Evolutionary conservation across 2,113 vertebrate genomes (phyloP).

Genomic region (Oriolus oriolus): DNA sequence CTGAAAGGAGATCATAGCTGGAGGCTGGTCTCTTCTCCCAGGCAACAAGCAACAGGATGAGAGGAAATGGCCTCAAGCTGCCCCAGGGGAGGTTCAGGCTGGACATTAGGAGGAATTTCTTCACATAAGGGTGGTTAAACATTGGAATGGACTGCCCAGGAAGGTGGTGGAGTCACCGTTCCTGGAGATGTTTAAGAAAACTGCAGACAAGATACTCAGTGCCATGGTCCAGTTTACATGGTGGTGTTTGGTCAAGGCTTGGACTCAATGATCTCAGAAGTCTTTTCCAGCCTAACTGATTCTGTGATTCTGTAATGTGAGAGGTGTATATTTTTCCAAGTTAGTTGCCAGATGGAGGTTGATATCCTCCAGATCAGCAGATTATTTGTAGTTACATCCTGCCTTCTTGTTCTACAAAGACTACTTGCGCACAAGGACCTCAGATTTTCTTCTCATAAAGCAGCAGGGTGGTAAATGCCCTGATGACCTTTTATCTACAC

Average conservation of each 20-base stretch:
- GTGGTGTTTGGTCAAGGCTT: rapidly evolving
- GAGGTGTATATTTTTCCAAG: background rate
- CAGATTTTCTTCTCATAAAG: background rate
- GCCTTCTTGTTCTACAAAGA: background rate
- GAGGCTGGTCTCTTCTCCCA: background rate
- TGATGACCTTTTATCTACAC: background rate
- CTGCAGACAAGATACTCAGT: too few relatives aligned
- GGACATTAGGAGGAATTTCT: background rate
- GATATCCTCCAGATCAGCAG: background rate
- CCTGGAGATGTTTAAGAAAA: background rate
- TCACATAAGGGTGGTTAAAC: background rate
- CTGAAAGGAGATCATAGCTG: background rate
- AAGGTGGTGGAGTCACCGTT: too few relatives aligned
- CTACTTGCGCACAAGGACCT: background rate
- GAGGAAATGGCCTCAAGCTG: background rate
- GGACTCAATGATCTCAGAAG: background rate
- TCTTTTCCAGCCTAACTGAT: background rate
- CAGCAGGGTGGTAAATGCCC: background rate
- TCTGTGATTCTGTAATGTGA: background rate
- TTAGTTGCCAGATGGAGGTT: background rate
- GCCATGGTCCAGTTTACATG: background rate
- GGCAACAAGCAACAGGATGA: rapidly evolving
- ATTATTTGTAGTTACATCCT: background rate
- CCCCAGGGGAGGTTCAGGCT: background rate
- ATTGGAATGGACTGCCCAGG: background rate